These are phyloP conservation scores for Parnassius glacialis DNA, from an alignment of 2,888 invertebrate species.

Conservation along the genomic window DNA sequence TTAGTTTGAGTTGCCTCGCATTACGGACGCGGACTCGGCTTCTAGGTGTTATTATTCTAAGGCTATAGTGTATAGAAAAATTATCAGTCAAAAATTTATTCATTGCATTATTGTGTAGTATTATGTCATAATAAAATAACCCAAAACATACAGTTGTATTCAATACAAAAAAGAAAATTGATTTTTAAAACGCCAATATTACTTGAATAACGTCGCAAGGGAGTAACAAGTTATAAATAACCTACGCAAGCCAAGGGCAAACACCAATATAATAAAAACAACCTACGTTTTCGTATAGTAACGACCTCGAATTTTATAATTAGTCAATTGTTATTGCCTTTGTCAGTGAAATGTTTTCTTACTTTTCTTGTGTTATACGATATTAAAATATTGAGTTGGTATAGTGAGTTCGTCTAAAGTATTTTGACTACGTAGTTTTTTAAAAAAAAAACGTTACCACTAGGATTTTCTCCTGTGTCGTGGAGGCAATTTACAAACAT, in stretches of 20 bases:
- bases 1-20: no score
- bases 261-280: slow-evolving; percentile 12
- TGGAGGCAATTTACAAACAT: no score
- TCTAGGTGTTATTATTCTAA: no score
- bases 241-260: slow-evolving; percentile 14
- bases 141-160: background rate
- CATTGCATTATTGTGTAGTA: no score
- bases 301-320: slow-evolving; percentile 19
- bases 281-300: slow-evolving; percentile 4
- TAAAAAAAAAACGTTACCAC: no score
- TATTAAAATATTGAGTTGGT: background rate
- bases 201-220: slow-evolving; percentile 6
- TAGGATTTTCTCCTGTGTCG: no score
- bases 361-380: background rate
- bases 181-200: slow-evolving; percentile 9
- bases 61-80: no score
- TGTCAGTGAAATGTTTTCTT: background rate
- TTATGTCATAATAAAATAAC: no score
- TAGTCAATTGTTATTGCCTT: background rate
- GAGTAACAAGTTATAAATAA: slow-evolving; percentile 13
- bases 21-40: no score
- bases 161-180: background rate
- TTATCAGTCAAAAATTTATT: no score
- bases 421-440: no score
- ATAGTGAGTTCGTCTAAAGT: no score